A percentile compares a stretch with the other conserved stretches of the same genome.
These are phyloP conservation scores for Carlito syrichta DNA, from an alignment of 2,113 vertebrate species.

Conservation along the genomic window DNA sequence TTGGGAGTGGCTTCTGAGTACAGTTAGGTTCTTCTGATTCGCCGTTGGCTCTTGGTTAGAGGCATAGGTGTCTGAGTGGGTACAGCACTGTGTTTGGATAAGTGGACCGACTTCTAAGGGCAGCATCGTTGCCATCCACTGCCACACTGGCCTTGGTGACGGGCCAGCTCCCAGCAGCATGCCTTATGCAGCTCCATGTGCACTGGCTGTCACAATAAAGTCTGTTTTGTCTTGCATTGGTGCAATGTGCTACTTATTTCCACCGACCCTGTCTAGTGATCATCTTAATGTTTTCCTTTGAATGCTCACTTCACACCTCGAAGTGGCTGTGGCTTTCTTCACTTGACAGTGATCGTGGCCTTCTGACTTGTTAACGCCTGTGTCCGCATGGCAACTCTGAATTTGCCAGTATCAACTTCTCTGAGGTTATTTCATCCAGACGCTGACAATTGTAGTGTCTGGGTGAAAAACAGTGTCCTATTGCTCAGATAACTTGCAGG, in stretches of 20 bases:
- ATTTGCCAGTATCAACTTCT: background rate
- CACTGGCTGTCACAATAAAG: conserved; percentile 86
- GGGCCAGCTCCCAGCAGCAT: conserved; percentile 78
- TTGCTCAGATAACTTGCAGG: background rate
- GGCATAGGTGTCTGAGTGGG: conserved; percentile 21
- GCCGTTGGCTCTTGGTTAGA: conserved; percentile 40
- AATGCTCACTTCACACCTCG: background rate
- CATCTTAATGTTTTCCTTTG: conserved; percentile 24
- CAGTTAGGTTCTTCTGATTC: conserved; percentile 45
- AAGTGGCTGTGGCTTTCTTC: background rate
- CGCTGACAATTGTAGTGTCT: background rate
- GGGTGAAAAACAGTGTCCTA: background rate
- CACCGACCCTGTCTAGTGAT: conserved; percentile 7
- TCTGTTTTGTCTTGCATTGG: conserved; percentile 83
- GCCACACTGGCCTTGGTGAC: conserved; percentile 74
- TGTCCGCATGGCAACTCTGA: background rate
- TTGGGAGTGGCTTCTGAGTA: conserved; percentile 37
- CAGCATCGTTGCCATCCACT: conserved; percentile 35
- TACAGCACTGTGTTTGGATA: conserved; percentile 40
- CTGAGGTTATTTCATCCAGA: conserved; percentile 19
- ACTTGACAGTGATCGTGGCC: background rate
- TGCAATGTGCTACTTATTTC: conserved; percentile 63
- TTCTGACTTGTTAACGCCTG: background rate
- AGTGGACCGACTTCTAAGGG: conserved; percentile 38
- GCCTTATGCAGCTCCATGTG: conserved; percentile 82